Evolutionary conservation across 2,888 invertebrate species (phyloP).

Genomic region (Catocala fraxini): DNA sequence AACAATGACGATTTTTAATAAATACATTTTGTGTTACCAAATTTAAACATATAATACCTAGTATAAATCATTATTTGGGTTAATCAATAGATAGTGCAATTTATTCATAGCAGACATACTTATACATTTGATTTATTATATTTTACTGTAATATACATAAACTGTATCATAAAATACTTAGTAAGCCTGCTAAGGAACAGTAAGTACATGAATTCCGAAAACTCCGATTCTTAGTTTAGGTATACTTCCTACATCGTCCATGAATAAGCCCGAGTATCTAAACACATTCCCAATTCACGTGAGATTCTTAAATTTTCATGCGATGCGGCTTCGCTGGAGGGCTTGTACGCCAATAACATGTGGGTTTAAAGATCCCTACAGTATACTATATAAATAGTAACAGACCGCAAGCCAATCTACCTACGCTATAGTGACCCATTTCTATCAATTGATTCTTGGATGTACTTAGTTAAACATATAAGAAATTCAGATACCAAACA

Average conservation of each 20-base stretch:
- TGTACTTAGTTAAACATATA: neutral
- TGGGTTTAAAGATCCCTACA: slow-evolving; percentile 22
- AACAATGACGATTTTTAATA: neutral
- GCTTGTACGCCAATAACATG: slow-evolving; percentile 26
- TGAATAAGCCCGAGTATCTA: slow-evolving; percentile 13
- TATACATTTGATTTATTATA: too few species aligned
- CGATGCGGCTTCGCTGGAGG: slow-evolving; percentile 19
- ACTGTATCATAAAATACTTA: too few species aligned
- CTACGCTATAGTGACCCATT: slow-evolving; percentile 5
- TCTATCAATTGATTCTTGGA: slow-evolving; percentile 9
- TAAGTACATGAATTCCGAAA: neutral
- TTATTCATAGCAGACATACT: too few species aligned
- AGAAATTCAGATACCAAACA: neutral
- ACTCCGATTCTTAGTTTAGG: neutral
- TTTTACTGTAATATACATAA: too few species aligned
- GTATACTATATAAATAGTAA: slow-evolving; percentile 7
- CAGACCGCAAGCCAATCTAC: slow-evolving; percentile 13
- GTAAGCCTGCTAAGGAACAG: too few species aligned
- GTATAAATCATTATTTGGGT: neutral
- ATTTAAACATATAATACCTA: neutral
- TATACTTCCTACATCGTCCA: slow-evolving; percentile 5
- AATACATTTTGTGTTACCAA: too few species aligned
- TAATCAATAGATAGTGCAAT: neutral
- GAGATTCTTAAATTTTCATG: slow-evolving; percentile 36
- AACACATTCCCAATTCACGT: slow-evolving; percentile 24